Conservation (phyloP, 1,140 invertebrate species). For the Calliopsis andreniformis region DNA sequence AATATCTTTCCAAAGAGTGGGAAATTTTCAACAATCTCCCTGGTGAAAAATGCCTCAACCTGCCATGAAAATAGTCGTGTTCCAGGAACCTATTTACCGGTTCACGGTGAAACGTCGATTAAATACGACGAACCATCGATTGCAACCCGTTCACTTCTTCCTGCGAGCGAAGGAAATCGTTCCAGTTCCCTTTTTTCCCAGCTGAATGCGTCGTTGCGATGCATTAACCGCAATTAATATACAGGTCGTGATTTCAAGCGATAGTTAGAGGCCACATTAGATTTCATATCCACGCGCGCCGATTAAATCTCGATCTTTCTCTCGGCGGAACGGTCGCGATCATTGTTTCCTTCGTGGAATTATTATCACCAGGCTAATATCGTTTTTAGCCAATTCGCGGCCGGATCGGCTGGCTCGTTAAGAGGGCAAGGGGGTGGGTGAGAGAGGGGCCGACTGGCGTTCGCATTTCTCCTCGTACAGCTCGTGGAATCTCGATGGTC, state of each 20-base stretch:
- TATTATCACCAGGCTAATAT: conserved; percentile 74
- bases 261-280: conserved; percentile 39
- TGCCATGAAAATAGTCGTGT: conserved; percentile 21
- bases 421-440: conserved; percentile 62
- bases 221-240: conserved; percentile 38
- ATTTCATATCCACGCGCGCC: conserved; percentile 43
- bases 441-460: conserved; percentile 1
- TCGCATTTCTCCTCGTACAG: conserved; percentile 76
- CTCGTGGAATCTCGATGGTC: conserved; percentile 67
- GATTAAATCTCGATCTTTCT: conserved; percentile 39
- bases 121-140: conserved; percentile 21
- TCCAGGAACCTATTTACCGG: conserved; percentile 43
- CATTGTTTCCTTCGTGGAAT: conserved; percentile 75
- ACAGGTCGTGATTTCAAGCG: conserved; percentile 36
- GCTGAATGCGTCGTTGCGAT: neutral
- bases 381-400: conserved; percentile 73
- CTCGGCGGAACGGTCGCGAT: neutral
- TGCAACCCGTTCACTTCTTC: conserved; percentile 18
- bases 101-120: conserved; percentile 46
- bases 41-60: neutral
- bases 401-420: conserved; percentile 73
- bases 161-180: conserved; percentile 34
- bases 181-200: conserved; percentile 9
- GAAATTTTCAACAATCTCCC: conserved; percentile 3
- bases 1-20: too few species aligned